Conservation (phyloP, 2,797 vertebrate genomes). For the Xiphophorus birchmanni region DNA sequence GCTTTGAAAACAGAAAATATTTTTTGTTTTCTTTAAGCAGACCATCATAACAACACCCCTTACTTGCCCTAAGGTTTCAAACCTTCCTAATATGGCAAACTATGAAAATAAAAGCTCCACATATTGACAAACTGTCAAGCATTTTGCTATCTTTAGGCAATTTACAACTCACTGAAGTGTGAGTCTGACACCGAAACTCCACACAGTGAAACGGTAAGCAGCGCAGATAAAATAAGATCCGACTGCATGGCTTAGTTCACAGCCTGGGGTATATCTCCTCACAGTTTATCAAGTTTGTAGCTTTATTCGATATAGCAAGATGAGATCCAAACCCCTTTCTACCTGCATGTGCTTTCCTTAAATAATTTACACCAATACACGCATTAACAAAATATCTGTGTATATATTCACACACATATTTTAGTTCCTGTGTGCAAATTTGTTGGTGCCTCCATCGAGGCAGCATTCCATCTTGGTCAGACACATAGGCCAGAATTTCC, state of each 20-base stretch:
- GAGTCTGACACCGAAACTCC: constrained; percentile 23
- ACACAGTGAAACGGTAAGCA: constrained; percentile 9
- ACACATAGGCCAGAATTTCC: constrained; percentile 60
- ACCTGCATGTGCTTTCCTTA: constrained; percentile 10
- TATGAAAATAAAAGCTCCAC: constrained; percentile 51
- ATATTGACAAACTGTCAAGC: constrained; percentile 66
- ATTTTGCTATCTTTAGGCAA: constrained; percentile 31
- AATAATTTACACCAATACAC: constrained; percentile 13
- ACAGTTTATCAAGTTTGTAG: constrained; percentile 14
- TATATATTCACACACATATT: not conserved
- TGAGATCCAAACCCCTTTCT: constrained; percentile 20
- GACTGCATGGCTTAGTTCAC: constrained; percentile 2
- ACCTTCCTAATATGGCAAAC: constrained; percentile 47
- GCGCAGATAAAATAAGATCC: constrained; percentile 24
- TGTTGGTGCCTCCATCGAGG: constrained; percentile 42
- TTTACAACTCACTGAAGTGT: constrained; percentile 52
- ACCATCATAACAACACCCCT: constrained; percentile 30
- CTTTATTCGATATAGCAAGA: constrained; percentile 10
- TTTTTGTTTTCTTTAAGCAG: constrained; percentile 34
- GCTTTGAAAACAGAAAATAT: constrained; percentile 17
- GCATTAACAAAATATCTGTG: constrained; percentile 6
- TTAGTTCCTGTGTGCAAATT: constrained; percentile 3
- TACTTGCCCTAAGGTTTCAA: constrained; percentile 36
- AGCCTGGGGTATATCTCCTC: not conserved
- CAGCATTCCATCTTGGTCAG: constrained; percentile 64